Base-by-base conservation (phyloP, 2,888 invertebrate species). In the Tuberolachnus salignus region DNA sequence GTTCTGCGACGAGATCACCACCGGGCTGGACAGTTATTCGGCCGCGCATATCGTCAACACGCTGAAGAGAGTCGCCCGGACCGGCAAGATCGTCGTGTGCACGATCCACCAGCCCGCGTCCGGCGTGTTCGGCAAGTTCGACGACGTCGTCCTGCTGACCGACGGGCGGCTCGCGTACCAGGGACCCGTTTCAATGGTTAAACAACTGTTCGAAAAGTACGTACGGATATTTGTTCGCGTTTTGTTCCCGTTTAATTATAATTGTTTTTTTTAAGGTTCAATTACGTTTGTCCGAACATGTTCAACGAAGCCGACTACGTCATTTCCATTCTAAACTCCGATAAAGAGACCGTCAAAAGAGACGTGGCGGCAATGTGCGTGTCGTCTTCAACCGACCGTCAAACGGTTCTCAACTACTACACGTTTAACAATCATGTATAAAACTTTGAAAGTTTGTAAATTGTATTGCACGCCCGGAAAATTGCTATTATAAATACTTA, bases 1-100 rank as follows among this genome's bases (percentile, higher is more conserved):
- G 70, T 95, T 97, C 86, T 95, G 95, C 85, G 97, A 97, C 84
- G 97, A 97, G 85, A 95, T 95, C 0, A 97, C 97, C 0, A 94
- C 95, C 0, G 95, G 97, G 0, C 86, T 97, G 74, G 97, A 97
- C 86, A 94, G 95, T 83, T 96, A 90, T 85, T 94, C 92, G 84
- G 95, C 97, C 0, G 90, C 90, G 81, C 90, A 91, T 21, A 93
- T 97, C 0, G 90, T 95, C 13, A 89, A 90, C 81, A 90, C 92
- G 0, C 86, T 94, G 26, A 87, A 89, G 44, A 88, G 88, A 82
- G 87, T 92, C 51, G 88, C 92, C 10, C 61, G 71, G 23, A 80
- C 61, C 16, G 80, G 81, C 1, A 81, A 81, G 64, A 80, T 82
- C 42, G 74, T 82, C 23, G 51, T 82, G 11, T 82, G 82, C 59